These are phyloP conservation scores for Oryzias woworae DNA, from an alignment of 2,113 vertebrate genomes.

Conservation along the genomic window DNA sequence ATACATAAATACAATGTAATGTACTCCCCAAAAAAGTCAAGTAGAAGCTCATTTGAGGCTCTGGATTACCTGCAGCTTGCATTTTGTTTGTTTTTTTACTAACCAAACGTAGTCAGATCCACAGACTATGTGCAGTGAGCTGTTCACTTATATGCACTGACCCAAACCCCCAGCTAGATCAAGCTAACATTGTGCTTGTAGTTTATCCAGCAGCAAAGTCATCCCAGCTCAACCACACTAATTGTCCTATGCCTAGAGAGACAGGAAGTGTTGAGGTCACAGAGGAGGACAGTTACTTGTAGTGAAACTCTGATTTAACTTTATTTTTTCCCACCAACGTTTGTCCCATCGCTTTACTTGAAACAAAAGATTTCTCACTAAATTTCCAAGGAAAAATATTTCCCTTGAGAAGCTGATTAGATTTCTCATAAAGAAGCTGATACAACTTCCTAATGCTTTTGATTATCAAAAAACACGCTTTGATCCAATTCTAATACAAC, in stretches of 20 bases:
- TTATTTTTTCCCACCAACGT: conserved; percentile 19
- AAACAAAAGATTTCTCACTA: conserved; percentile 8
- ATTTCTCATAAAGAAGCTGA: not conserved
- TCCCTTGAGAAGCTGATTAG: not conserved
- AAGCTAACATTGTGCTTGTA: conserved; percentile 41
- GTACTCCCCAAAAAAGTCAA: not conserved
- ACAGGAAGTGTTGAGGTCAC: conserved; percentile 46
- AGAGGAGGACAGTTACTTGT: conserved; percentile 48
- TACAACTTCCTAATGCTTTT: not conserved
- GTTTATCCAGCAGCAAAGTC: conserved; percentile 70
- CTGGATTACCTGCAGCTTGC: conserved; percentile 23
- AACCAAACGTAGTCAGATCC: not conserved
- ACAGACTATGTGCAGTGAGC: conserved; percentile 15
- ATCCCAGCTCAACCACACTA: conserved; percentile 62
- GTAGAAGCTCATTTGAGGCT: conserved; percentile 1
- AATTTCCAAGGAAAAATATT: conserved; percentile 4
- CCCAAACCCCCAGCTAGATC: conserved; percentile 46
- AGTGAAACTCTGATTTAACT: conserved; percentile 33
- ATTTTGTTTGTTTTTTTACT: conserved; percentile 10
- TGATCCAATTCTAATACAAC: too few species aligned
- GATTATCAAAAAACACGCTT: not conserved
- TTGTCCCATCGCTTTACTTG: conserved; percentile 10
- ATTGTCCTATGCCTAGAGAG: conserved; percentile 55
- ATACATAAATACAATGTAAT: not conserved
- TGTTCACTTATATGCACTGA: conserved; percentile 45